Percentiles rank a stretch among this genome's conserved stretches.
phyloP scores from a whole-genome alignment of 2,113 vertebrate species.

The Hippoglossus stenolepis region DNA sequence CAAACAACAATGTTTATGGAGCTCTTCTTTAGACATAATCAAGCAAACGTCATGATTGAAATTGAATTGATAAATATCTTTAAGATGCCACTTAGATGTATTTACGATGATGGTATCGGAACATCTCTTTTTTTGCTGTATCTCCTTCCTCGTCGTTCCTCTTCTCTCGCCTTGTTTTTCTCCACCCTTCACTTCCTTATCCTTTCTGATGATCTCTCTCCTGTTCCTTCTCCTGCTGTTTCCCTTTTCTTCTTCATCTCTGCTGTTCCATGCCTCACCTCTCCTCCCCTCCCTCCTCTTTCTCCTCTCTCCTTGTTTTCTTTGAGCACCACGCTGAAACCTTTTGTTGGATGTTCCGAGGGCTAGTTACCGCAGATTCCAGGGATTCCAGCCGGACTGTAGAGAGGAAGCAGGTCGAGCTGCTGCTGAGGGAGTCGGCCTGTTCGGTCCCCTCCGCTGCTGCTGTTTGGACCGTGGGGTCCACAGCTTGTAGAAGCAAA shows the following conservation, averaged over 20 bases:
- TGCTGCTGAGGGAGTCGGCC: conserved; percentile 18
- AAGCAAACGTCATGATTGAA: too few species aligned
- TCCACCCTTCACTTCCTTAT: background rate
- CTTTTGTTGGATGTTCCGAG: conserved; percentile 61
- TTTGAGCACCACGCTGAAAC: conserved; percentile 43
- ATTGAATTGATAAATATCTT: too few species aligned
- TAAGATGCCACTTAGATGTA: too few species aligned
- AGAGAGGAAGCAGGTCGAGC: conserved; percentile 36
- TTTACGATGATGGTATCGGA: too few species aligned
- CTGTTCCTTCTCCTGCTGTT: background rate
- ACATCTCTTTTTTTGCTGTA: too few species aligned
- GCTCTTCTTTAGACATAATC: too few species aligned
- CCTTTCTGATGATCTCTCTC: background rate
- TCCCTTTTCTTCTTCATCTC: background rate
- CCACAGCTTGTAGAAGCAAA: too few species aligned
- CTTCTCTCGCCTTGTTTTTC: background rate
- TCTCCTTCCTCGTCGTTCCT: background rate
- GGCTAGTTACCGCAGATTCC: conserved; percentile 36
- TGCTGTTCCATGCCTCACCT: conserved; percentile 18
- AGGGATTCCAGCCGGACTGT: conserved; percentile 67
- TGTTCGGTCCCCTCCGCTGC: conserved; percentile 4
- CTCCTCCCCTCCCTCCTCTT: background rate
- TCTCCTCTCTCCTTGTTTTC: conserved; percentile 33
- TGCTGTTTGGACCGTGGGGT: background rate
- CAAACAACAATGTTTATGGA: too few species aligned